A percentile compares a stretch with the other conserved stretches of the same genome.
Evolutionary conservation across 92 coral and sea anemone species (phyloP).

Genomic region (Montipora capitata): DNA sequence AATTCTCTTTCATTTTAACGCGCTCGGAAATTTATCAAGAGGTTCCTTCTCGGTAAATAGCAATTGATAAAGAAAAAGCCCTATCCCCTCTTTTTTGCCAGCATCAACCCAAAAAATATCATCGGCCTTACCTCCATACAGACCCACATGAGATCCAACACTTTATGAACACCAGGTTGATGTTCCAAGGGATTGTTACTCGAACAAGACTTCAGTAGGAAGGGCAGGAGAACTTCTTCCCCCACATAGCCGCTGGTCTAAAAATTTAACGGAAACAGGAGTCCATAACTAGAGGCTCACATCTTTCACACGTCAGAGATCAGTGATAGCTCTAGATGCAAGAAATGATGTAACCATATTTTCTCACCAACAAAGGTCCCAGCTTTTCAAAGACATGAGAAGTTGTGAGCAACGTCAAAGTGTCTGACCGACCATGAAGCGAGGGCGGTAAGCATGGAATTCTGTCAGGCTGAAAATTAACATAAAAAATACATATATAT

Average conservation of each 20-base stretch:
- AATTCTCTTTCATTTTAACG: too few species aligned
- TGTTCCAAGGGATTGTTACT: constrained; percentile 81
- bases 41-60: too few species aligned
- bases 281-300: too few species aligned
- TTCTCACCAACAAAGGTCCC: constrained; percentile 89
- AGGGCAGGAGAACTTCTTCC: constrained; percentile 92
- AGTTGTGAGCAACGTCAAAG: constrained; percentile 91
- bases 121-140: constrained; percentile 92
- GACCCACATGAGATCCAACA: constrained; percentile 96
- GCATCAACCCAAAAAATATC: background rate
- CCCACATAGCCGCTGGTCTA: constrained; percentile 93
- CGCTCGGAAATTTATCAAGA: too few species aligned
- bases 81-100: too few species aligned
- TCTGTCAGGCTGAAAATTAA: constrained; percentile 88
- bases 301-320: too few species aligned
- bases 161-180: constrained; percentile 88
- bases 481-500: too few species aligned
- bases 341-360: background rate
- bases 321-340: too few species aligned
- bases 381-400: constrained; percentile 97
- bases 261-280: background rate
- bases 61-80: too few species aligned
- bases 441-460: constrained; percentile 85
- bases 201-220: constrained; percentile 93
- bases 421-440: constrained; percentile 87